Base-by-base conservation (phyloP, 2,888 invertebrate species). In the Cinara cedri region DNA sequence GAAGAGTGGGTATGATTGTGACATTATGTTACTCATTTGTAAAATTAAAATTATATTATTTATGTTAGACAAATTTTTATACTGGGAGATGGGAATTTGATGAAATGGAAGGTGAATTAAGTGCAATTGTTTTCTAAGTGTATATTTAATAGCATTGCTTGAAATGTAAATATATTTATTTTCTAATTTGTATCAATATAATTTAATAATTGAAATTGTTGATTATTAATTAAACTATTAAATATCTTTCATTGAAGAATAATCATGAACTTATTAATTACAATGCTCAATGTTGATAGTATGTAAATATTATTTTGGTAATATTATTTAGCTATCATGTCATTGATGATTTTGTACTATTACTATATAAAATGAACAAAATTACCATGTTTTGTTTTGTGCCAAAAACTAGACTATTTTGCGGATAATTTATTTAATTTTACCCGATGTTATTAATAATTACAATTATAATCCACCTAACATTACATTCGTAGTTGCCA, bases 391-490 rank as follows among this genome's bases (percentile, higher is more conserved):
- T 78, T 78, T 70, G 68, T 78, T 78, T 78, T 62, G 78, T 78
- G 78, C 78, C 78, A 78, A 78, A 78, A 78, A 78, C 26, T 78
- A 78, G 68, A 49, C 51, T 66, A 66, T 76, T 66, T 66, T 76
- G 66, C 34, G 66, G 76, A 70, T 78, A 60, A 70, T 70, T 62
- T 42, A 62, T 70, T 24, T 62, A 21, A 42, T 3, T 46, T 63
- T 49, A 57, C 19, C 49, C 49, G 49, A 24, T 57, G 1, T 57
- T 34, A 60, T 75, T 21, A 51, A 66, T 70, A 46, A 63, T 76
- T 68, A 60, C 11, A 57, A 57, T 66, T 21, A 6, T 54, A 54
- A 3, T 75, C 63, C 51, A 44, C 54, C 44, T 75, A 75, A 65
- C 42, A 44, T 65, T 74, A 74, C 42, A 49, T 55, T 76, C 3